Evolutionary conservation across 2,888 invertebrate species (phyloP).

Genomic region (Charanyca ferruginea): DNA sequence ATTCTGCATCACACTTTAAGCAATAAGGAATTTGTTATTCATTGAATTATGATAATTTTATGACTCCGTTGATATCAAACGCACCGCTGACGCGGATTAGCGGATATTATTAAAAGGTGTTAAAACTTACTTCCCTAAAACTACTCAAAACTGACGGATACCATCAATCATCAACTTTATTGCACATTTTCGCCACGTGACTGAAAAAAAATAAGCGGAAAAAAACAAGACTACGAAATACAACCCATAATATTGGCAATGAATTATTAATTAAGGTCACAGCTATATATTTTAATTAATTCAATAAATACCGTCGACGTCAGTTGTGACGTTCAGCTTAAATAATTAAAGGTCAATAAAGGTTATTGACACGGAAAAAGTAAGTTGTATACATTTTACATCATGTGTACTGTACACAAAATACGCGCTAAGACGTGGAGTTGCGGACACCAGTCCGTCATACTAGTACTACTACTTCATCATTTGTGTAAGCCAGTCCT

Average conservation of each 20-base stretch:
- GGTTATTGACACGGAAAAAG: background rate
- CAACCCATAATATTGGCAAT: conserved; percentile 16
- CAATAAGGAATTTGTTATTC: background rate
- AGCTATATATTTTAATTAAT: background rate
- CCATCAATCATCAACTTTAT: background rate
- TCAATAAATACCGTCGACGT: background rate
- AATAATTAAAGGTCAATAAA: conserved; percentile 4
- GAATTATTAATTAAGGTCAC: conserved; percentile 27
- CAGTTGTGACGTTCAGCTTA: background rate
- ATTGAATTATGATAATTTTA: conserved; percentile 3
- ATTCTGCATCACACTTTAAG: no score
- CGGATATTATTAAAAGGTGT: background rate
- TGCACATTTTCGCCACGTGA: conserved; percentile 8
- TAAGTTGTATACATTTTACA: background rate
- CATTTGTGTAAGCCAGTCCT: no score
- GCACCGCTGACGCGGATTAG: no score
- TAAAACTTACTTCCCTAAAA: conserved; percentile 8
- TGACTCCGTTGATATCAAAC: background rate
- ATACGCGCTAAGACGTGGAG: no score
- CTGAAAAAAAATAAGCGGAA: conserved; percentile 14
- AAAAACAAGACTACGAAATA: conserved; percentile 7
- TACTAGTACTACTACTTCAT: no score
- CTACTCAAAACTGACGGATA: background rate
- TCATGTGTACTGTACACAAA: no score
- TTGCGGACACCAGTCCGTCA: no score